Evolutionary conservation across 2,113 vertebrate genomes (phyloP).

Genomic region (rat (Rattus norvegicus)): GRCr8 NC_086020.1:233853501-233854000

Average conservation of each 20-base stretch:
- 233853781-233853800: not conserved
- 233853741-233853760: not conserved
- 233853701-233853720: too few relatives aligned
- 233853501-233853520: too few relatives aligned
- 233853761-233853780: not conserved
- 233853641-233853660: too few relatives aligned
- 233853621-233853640: not conserved
- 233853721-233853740: too few relatives aligned
- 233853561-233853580: not conserved
- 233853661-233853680: too few relatives aligned
- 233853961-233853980: not conserved
- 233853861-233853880: too few relatives aligned
- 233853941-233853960: not conserved
- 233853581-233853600: not conserved
- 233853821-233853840: not conserved
- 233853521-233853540: not conserved
- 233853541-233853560: too few relatives aligned
- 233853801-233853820: not conserved
- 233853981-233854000: not conserved
- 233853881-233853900: not conserved
- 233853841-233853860: not conserved
- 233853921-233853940: not conserved
- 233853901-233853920: not conserved
- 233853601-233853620: too few relatives aligned
- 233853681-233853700: too few relatives aligned